Evolutionary conservation across 2,888 invertebrate species (phyloP).

Genomic region (Agapostemon virescens): DNA sequence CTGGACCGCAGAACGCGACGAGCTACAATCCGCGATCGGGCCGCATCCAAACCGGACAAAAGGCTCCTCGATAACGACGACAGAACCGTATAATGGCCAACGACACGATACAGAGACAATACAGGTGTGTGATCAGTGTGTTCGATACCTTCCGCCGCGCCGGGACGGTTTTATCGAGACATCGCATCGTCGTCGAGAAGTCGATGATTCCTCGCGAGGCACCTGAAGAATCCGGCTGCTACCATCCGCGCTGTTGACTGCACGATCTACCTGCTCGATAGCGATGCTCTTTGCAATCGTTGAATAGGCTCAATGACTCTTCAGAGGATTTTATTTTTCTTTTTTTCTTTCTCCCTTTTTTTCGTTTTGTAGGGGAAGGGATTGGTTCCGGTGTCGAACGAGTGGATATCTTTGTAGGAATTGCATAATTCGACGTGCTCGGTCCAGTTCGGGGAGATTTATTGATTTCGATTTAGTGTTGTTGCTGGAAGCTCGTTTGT

Average conservation of each 20-base stretch:
- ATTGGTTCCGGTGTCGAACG: neutral
- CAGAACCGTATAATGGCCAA: constrained; percentile 74
- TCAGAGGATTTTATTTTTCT: neutral
- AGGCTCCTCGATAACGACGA: constrained; percentile 46
- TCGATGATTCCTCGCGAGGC: constrained; percentile 16
- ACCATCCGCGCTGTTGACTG: constrained; percentile 6
- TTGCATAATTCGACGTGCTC: neutral
- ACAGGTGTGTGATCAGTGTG: constrained; percentile 70
- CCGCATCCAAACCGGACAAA: constrained; percentile 13
- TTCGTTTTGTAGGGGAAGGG: no score
- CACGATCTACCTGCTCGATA: neutral
- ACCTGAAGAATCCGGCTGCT: constrained; percentile 17
- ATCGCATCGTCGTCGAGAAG: neutral
- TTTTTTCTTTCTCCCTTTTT: no score
- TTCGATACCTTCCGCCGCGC: neutral
- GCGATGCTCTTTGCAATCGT: neutral
- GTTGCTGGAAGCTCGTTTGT: constrained; percentile 45
- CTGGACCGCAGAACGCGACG: constrained; percentile 12
- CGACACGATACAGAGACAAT: constrained; percentile 69
- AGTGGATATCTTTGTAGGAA: neutral
- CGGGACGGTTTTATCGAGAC: neutral
- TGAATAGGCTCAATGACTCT: neutral
- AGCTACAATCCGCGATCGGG: constrained; percentile 18
- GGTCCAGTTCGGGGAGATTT: neutral
- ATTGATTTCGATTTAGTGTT: constrained; percentile 40